phyloP scores from a whole-genome alignment of 2,113 vertebrate species.

The Seriola dumerili region DNA sequence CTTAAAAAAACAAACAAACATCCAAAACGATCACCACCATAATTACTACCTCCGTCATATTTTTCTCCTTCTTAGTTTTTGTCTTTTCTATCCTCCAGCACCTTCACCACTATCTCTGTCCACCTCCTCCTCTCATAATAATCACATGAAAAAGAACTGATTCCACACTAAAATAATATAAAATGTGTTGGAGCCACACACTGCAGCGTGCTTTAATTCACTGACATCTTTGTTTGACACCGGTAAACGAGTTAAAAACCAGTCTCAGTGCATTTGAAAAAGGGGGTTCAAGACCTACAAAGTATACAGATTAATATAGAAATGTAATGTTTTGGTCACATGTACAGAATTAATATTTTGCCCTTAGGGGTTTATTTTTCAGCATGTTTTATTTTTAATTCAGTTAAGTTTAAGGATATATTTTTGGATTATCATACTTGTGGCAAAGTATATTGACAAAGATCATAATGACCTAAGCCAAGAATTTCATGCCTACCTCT shows the following conservation, averaged over 20 bases:
- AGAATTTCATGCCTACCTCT: conserved; percentile 49
- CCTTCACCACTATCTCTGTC: conserved; percentile 9
- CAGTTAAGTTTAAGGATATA: not conserved
- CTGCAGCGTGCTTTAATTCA: not conserved
- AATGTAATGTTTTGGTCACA: not conserved
- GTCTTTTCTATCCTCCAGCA: conserved; percentile 6
- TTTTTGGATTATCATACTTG: conserved; percentile 6
- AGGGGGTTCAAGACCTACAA: not conserved
- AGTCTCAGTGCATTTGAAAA: not conserved
- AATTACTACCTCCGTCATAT: not conserved
- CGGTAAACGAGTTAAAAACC: not conserved
- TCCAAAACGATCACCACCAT: not conserved
- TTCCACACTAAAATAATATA: not conserved
- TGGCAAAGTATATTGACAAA: conserved; percentile 22
- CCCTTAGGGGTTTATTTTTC: not conserved
- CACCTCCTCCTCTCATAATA: not conserved
- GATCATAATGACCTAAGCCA: conserved; percentile 23
- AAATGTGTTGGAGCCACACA: not conserved
- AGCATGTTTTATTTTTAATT: not conserved
- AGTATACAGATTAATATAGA: not conserved
- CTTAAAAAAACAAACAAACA: not conserved
- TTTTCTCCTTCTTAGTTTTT: not conserved
- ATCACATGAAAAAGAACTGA: not conserved
- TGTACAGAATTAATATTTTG: not conserved
- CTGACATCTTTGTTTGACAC: not conserved